Evolutionary conservation across 2,113 vertebrate genomes (phyloP).

Genomic region (Hyperoodon ampullatus): DNA sequence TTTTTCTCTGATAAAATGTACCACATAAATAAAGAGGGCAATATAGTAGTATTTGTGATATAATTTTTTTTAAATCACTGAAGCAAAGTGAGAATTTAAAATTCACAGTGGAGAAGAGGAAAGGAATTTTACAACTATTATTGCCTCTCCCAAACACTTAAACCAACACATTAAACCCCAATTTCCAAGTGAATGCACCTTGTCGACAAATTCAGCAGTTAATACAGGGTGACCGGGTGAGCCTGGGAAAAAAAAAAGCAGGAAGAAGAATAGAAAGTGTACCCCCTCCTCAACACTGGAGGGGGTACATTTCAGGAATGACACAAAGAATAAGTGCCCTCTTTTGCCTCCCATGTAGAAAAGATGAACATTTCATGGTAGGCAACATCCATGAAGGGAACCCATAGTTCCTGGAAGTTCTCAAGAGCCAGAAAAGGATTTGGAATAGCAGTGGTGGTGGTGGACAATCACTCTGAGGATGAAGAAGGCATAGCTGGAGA

Average conservation of each 20-base stretch:
- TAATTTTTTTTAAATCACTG: background rate
- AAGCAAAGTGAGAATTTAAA: conserved; percentile 26
- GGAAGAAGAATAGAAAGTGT: background rate
- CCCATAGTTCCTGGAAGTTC: background rate
- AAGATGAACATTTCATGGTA: background rate
- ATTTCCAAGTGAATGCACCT: background rate
- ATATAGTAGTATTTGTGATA: background rate
- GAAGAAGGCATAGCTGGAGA: background rate
- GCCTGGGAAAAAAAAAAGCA: background rate
- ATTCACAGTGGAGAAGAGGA: background rate
- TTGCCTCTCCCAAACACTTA: background rate
- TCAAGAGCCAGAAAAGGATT: background rate
- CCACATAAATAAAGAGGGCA: background rate
- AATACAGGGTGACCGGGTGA: background rate
- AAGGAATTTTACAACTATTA: background rate
- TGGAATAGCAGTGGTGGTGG: background rate
- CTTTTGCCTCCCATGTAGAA: background rate
- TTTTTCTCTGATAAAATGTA: conserved; percentile 11
- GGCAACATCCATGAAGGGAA: background rate
- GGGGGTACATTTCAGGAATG: background rate
- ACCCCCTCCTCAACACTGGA: background rate
- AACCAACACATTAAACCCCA: background rate
- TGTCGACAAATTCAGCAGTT: background rate
- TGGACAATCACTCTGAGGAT: background rate
- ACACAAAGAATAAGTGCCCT: background rate